Conservation (phyloP, 2,113 vertebrate species). For the Halcyon senegalensis region DNA sequence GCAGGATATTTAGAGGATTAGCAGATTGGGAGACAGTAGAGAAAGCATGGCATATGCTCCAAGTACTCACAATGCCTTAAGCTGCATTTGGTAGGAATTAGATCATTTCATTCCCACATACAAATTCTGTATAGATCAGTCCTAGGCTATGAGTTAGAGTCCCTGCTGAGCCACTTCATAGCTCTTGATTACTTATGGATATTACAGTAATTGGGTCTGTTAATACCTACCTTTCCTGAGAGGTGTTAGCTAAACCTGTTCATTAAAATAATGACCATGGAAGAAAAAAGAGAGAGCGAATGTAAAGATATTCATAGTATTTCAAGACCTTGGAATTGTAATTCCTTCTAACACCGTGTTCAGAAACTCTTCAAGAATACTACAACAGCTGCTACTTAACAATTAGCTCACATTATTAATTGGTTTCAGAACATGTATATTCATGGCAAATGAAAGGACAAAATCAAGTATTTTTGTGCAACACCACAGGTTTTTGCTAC, state of each 20-base stretch:
- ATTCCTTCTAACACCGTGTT: background rate
- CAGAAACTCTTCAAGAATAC: background rate
- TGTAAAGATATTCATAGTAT: background rate
- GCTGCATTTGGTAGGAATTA: background rate
- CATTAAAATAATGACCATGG: background rate
- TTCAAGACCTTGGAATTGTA: conserved; percentile 21
- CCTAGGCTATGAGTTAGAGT: background rate
- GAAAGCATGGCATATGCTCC: rapidly evolving
- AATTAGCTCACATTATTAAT: background rate
- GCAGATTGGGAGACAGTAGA: background rate
- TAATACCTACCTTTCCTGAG: conserved; percentile 4
- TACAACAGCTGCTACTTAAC: background rate
- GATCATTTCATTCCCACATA: background rate
- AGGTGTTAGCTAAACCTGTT: background rate
- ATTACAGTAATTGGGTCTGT: background rate
- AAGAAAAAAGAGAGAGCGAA: background rate
- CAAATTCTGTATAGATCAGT: background rate
- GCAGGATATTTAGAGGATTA: background rate
- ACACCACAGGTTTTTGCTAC: conserved; percentile 16
- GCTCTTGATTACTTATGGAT: conserved; percentile 35
- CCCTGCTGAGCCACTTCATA: background rate
- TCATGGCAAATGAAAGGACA: conserved; percentile 10
- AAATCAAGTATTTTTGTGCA: conserved; percentile 9
- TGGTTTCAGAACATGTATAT: background rate
- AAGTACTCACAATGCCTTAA: background rate